Base-by-base conservation (phyloP, 2,888 invertebrate genomes). In the Tinea semifulvella region DNA sequence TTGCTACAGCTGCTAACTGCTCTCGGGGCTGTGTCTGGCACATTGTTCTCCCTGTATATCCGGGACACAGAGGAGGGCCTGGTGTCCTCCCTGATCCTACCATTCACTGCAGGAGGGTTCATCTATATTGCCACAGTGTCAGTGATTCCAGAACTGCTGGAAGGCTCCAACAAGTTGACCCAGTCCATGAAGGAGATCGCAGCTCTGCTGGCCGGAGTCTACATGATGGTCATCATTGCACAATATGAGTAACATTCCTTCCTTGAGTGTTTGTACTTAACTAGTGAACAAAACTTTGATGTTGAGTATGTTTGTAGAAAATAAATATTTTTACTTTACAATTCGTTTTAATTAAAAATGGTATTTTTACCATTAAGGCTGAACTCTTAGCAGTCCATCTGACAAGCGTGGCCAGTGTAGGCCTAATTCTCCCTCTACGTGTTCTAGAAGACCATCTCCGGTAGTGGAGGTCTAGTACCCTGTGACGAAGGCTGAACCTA, bases 81-180 rank as follows among this genome's bases (percentile, higher is more conserved):
- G 49, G 90, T 93, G 1, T 88, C 91, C 7, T 85, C 89, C 4
- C 94, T 97, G 87, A 92, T 99, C 44, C 79, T 99, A 46, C 98
- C 99, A 10, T 98, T 99, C 58, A 98, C 98, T 17, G 98, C 98
- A 35, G 98, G 96, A 51, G 97, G 99, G n/a, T 99, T 99, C 66
- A 99, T 99, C 67, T 99, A 99, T 69, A 98, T 99, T 57, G 99
- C 99, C 14, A 95, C 98, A 13, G 99, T 99, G 0, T 98, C 98
- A 50, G 96, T 99, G 16, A 93, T 99, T 62, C 99, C 99, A 6
- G 98, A 99, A 74, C 84, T 99, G 39, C 82, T 99, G 52, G 92
- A 94, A 64, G 95, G 96, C 59, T 86, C 88, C n/a, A 88, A 86
- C 3, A 92, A 90, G 60, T 84, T 96, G 45, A 85, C 88, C 61